Conservation (phyloP, 2,797 vertebrate genomes). For the Hippoglossus hippoglossus region DNA sequence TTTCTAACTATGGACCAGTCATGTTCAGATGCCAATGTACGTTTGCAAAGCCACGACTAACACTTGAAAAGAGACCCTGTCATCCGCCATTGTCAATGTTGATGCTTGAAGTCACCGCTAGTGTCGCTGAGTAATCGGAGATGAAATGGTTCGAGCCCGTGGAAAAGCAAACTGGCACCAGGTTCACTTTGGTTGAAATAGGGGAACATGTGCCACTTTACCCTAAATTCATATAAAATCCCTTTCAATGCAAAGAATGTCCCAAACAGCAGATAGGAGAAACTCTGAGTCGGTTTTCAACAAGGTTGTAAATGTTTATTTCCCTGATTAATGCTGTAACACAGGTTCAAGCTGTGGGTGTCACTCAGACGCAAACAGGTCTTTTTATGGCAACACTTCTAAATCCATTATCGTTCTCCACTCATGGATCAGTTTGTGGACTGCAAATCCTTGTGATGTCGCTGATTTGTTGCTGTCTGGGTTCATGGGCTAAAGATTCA, state of each 20-base stretch:
- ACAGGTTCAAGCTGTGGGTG: slow-evolving; percentile 9
- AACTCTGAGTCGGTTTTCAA: slow-evolving; percentile 22
- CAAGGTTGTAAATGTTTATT: slow-evolving; percentile 54
- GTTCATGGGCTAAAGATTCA: slow-evolving; percentile 53
- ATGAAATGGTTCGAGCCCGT: too few species aligned
- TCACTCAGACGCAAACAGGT: slow-evolving; percentile 13
- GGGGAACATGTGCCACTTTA: slow-evolving; percentile 32
- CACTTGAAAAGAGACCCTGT: too few species aligned
- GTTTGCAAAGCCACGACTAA: too few species aligned
- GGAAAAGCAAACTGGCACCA: too few species aligned
- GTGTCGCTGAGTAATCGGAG: too few species aligned
- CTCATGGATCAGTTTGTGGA: slow-evolving; percentile 50
- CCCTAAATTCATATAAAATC: slow-evolving; percentile 15
- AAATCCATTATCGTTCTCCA: slow-evolving; percentile 44
- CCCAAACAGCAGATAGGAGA: slow-evolving; percentile 33
- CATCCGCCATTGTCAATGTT: too few species aligned
- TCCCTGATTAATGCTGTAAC: slow-evolving; percentile 47
- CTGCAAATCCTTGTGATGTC: slow-evolving; percentile 52
- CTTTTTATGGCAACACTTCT: slow-evolving; percentile 32
- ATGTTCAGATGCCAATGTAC: too few species aligned
- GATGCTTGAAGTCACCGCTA: too few species aligned
- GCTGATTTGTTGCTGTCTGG: slow-evolving; percentile 53
- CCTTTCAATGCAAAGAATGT: slow-evolving; percentile 31
- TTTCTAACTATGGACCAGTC: too few species aligned
- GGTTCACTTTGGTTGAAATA: too few species aligned